Conservation (phyloP, 1,140 invertebrate species). For the Ostrea denselamellosa region DNA sequence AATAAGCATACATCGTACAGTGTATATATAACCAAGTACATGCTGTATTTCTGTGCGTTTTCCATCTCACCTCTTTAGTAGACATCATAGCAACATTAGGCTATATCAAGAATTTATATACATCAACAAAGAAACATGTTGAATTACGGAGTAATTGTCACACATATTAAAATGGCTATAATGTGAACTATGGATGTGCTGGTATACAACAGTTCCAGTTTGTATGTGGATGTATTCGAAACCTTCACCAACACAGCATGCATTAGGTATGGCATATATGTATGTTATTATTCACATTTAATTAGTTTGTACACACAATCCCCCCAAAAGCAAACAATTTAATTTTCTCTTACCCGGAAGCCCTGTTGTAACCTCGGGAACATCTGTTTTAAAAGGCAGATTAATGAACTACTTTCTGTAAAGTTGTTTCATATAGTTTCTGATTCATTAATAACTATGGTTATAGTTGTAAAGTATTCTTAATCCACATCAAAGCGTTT, state of each 20-base stretch:
- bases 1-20: background rate
- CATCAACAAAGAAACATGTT: too few species aligned
- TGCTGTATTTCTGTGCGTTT: background rate
- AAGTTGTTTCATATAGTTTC: too few species aligned
- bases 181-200: too few species aligned
- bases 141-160: too few species aligned
- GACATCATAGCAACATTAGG: background rate
- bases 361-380: background rate
- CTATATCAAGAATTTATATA: too few species aligned
- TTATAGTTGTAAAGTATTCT: too few species aligned
- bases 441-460: too few species aligned
- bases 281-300: background rate
- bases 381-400: slow-evolving; percentile 1
- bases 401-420: background rate
- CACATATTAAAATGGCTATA: too few species aligned
- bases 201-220: too few species aligned
- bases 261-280: background rate
- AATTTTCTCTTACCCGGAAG: slow-evolving; percentile 6
- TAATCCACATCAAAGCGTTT: background rate
- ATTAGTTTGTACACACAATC: too few species aligned
- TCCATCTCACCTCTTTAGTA: background rate
- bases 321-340: background rate
- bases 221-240: background rate
- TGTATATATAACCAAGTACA: background rate
- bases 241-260: background rate